These are phyloP conservation scores for Acrocephalus kingi DNA, from an alignment of 2,113 vertebrate species.

Conservation along the genomic window DNA sequence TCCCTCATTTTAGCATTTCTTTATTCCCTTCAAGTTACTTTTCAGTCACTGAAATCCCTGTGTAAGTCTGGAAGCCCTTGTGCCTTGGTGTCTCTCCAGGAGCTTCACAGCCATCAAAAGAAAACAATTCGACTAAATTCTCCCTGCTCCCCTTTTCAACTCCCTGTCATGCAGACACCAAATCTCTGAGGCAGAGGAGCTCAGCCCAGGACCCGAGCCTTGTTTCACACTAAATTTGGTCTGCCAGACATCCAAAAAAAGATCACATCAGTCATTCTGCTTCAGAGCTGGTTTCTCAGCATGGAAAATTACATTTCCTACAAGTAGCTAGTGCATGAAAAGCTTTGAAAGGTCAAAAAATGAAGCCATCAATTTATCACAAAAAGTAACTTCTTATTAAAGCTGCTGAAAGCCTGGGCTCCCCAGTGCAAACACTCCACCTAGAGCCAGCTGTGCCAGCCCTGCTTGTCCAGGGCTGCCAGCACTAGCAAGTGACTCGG, in stretches of 20 bases:
- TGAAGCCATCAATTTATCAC: slow-evolving; percentile 9
- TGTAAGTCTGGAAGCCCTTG: neutral
- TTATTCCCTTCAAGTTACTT: neutral
- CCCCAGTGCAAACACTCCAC: neutral
- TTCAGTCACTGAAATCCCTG: neutral
- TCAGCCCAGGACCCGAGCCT: neutral
- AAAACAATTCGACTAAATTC: neutral
- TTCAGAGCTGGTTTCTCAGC: neutral
- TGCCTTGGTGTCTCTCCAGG: neutral
- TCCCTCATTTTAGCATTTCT: neutral
- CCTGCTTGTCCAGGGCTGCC: neutral
- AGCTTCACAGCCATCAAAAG: neutral
- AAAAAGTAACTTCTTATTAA: neutral
- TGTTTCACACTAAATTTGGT: neutral
- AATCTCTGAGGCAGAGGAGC: neutral
- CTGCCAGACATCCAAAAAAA: neutral
- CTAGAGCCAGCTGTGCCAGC: neutral
- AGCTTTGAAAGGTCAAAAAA: slow-evolving; percentile 40
- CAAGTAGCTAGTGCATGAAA: neutral
- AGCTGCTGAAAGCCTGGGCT: neutral
- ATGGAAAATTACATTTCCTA: neutral
- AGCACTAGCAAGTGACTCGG: fast-evolving
- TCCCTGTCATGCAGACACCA: neutral
- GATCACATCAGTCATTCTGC: neutral
- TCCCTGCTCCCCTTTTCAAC: neutral